These are phyloP conservation scores for Tetranychus piercei DNA, from an alignment of 2,888 invertebrate species.

Conservation along the genomic window DNA sequence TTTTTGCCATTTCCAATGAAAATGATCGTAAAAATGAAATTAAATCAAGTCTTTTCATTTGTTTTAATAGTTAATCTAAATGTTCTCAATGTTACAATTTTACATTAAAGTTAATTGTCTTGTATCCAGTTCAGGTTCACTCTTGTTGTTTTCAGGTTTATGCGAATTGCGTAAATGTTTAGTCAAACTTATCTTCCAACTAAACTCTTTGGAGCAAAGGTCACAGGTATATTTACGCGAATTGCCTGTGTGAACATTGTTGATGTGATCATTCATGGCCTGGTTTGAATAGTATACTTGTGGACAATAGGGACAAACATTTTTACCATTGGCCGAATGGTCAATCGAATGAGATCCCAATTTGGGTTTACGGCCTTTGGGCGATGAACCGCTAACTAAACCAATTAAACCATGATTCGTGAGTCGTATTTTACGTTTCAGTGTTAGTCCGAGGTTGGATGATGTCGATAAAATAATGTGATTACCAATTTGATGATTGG, in stretches of 20 bases:
- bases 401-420: not conserved
- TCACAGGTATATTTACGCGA: conserved; percentile 19
- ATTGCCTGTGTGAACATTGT: conserved; percentile 18
- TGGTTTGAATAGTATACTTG: conserved; percentile 21
- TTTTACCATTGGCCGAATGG: not conserved
- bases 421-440: not conserved
- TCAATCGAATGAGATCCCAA: not conserved
- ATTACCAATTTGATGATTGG: not conserved
- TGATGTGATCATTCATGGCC: conserved; percentile 22
- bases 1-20: too few species aligned
- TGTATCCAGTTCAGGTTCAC: too few species aligned
- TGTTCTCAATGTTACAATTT: not conserved
- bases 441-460: not conserved
- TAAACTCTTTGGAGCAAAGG: conserved; percentile 22
- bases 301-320: conserved; percentile 21
- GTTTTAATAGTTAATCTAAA: not conserved
- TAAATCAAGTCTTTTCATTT: not conserved
- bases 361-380: not conserved
- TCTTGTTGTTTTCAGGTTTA: conserved; percentile 7
- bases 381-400: not conserved
- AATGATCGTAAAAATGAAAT: too few species aligned
- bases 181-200: conserved; percentile 19
- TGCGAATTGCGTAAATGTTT: conserved; percentile 18
- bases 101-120: not conserved
- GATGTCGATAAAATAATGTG: not conserved